phyloP scores from a whole-genome alignment of 2,888 invertebrate species.

The Erebia palarica region DNA sequence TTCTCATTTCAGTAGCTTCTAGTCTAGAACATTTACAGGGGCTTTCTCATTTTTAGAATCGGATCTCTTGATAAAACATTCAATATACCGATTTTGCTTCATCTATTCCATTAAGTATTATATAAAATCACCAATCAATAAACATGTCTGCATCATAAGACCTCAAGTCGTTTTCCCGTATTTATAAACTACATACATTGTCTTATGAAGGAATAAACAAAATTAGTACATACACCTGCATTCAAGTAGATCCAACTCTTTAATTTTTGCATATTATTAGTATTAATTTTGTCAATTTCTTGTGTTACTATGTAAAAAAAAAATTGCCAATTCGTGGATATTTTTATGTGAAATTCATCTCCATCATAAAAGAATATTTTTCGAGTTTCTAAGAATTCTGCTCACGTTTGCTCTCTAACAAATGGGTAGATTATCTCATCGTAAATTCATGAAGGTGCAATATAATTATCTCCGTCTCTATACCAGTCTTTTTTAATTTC shows the following conservation, averaged over 20 bases:
- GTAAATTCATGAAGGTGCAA: not conserved
- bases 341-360: slow-evolving; percentile 1
- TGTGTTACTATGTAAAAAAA: slow-evolving; percentile 3
- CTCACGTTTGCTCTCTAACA: not conserved
- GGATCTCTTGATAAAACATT: slow-evolving; percentile 23
- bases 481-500: not conserved
- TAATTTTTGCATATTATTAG: not conserved
- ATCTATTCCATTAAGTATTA: not conserved
- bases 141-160: not conserved
- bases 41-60: slow-evolving; percentile 15
- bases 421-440: not conserved
- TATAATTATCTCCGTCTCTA: not conserved
- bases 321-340: slow-evolving; percentile 9
- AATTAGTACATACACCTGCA: slow-evolving; percentile 22
- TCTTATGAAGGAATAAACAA: slow-evolving; percentile 15
- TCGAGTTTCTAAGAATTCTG: not conserved
- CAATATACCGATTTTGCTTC: slow-evolving; percentile 27
- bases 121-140: not conserved
- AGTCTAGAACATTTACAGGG: slow-evolving; percentile 21
- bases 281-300: slow-evolving; percentile 23
- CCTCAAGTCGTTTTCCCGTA: not conserved
- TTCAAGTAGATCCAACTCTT: slow-evolving; percentile 32
- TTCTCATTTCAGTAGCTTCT: slow-evolving; percentile 36
- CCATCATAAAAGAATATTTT: slow-evolving; percentile 12
- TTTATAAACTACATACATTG: not conserved